Base-by-base conservation (phyloP, 1,140 invertebrate species). In the Drosophila quadrilineata region DNA sequence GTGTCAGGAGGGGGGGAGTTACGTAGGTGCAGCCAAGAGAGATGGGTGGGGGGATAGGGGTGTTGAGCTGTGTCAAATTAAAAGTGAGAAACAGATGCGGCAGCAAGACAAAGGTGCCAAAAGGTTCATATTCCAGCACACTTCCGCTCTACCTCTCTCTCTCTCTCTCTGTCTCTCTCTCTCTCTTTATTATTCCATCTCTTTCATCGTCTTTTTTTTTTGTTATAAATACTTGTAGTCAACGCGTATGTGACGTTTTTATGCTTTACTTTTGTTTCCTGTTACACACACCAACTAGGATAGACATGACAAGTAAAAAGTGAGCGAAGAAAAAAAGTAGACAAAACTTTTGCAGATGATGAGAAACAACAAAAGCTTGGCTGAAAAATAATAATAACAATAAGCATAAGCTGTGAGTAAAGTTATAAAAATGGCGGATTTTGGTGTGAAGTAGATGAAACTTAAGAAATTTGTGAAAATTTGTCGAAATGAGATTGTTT, bases 21-120 rank as follows among this genome's bases (percentile, higher is more conserved):
- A 2, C 14, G 2, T n/a, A n/a, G n/a, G n/a, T n/a, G n/a, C n/a
- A 26, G 10, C 14, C 12, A 1, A 31, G 17, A 16, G 10, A 19
- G 50, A 21, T 43, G 26, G 19, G 35, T 9, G 36, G 19, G 40
- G 2, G 17, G 28, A 40, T 10, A 14, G 6, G 16, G 22, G 50
- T 52, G 48, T 59, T 53, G 58, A 52, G 60, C 21, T 57, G 72
- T 70, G 73, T 79, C 76, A 80, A 80, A 80, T 80, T 80, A 80
- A 80, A 80, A 80, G 68, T 62, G 77, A 82, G 68, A 82, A 82
- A 73, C 77, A 85, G 82, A 77, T 85, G 59, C 68, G 53, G 71
- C 76, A 52, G 71, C 58, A 71, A 82, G 71, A 79, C 75, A 79
- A 79, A 80, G 76, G 76, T 84, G 77, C 67, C 76, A 82, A 80